phyloP scores from a whole-genome alignment of 2,888 invertebrate species.

The Lasioglossum leucozonium region DNA sequence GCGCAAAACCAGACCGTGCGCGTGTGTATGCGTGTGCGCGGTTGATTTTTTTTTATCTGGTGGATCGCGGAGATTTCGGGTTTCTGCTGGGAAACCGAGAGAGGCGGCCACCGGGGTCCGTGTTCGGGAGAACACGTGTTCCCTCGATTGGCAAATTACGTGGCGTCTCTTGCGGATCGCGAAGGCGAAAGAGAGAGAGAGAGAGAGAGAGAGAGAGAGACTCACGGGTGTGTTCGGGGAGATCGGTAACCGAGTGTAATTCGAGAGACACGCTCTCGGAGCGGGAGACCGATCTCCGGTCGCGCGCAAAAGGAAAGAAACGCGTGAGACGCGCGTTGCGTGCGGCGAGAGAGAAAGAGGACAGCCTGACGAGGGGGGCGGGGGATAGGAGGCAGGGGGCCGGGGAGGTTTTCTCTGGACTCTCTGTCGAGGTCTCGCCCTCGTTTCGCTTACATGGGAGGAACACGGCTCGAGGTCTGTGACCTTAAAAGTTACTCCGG shows the following conservation, averaged over 20 bases:
- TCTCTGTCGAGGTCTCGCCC: slow-evolving; percentile 68
- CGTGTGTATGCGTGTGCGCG: not conserved
- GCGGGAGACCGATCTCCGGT: slow-evolving; percentile 20
- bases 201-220: not conserved
- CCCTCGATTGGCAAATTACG: slow-evolving; percentile 13
- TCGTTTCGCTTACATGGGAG: slow-evolving; percentile 64
- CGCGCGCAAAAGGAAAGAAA: slow-evolving; percentile 17
- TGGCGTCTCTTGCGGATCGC: not conserved
- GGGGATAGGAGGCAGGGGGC: not conserved
- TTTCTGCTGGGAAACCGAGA: not conserved
- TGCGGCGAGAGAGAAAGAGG: not conserved
- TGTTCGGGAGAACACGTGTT: slow-evolving; percentile 17
- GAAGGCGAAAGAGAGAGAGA: not conserved
- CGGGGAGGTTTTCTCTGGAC: slow-evolving; percentile 52
- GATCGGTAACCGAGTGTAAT: slow-evolving; percentile 61
- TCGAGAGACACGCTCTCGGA: slow-evolving; percentile 44
- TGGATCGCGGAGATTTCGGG: not conserved
- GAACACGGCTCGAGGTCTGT: slow-evolving; percentile 71
- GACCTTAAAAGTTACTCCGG: slow-evolving; percentile 74
- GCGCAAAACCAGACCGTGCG: not conserved
- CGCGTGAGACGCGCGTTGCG: not conserved
- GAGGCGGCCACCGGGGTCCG: not conserved
- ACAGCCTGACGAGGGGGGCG: too few species aligned
- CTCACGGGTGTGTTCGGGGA: slow-evolving; percentile 1
- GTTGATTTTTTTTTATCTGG: not conserved